phyloP scores from a whole-genome alignment of 2,888 invertebrate species.

The Stratiomys singularior region DNA sequence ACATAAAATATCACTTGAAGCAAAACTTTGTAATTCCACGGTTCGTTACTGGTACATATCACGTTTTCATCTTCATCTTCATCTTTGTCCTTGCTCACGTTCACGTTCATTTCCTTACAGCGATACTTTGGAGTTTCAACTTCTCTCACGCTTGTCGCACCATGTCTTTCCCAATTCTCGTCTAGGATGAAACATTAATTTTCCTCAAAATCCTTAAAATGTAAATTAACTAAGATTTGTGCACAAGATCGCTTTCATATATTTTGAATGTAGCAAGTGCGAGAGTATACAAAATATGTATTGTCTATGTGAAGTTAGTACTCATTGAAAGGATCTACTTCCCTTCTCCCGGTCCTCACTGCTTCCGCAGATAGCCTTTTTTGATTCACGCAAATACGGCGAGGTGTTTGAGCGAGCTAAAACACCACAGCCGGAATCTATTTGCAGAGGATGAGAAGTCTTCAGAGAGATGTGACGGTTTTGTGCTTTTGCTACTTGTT shows the following conservation, averaged over 20 bases:
- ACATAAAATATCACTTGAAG: slow-evolving; percentile 38
- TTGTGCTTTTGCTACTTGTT: slow-evolving; percentile 2
- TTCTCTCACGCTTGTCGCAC: neutral
- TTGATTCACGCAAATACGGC: neutral
- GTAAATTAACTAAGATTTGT: slow-evolving; percentile 47
- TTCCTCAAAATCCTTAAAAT: slow-evolving; percentile 48
- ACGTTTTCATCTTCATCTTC: slow-evolving; percentile 10
- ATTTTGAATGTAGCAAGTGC: slow-evolving; percentile 5
- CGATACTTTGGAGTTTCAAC: neutral
- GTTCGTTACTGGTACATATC: slow-evolving; percentile 39
- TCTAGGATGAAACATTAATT: slow-evolving; percentile 46
- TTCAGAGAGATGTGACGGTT: slow-evolving; percentile 15
- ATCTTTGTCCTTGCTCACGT: neutral
- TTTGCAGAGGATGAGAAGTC: neutral
- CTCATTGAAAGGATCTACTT: too few species aligned
- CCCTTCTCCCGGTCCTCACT: too few species aligned
- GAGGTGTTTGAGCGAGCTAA: neutral
- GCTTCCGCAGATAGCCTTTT: neutral
- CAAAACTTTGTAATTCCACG: slow-evolving; percentile 42
- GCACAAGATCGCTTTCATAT: slow-evolving; percentile 41
- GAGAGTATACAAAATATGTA: slow-evolving; percentile 8
- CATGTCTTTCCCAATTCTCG: neutral
- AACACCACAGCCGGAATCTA: neutral
- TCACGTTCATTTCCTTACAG: neutral
- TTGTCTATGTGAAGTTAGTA: neutral